These are phyloP conservation scores for Heterotilapia buettikoferi DNA, from an alignment of 2,113 vertebrate genomes.

Conservation along the genomic window DNA sequence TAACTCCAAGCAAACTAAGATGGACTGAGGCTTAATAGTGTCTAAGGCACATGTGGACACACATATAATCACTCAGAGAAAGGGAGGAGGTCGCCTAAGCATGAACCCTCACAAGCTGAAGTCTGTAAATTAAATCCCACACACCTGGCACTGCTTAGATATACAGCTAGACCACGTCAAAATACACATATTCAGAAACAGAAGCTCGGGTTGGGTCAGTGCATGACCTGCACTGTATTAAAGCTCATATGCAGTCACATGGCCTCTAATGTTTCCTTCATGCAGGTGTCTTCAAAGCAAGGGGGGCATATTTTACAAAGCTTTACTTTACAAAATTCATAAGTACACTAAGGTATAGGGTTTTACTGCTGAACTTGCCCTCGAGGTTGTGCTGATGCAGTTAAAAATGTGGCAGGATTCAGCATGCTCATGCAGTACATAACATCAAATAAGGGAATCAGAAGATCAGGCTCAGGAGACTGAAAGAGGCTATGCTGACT, in stretches of 20 bases:
- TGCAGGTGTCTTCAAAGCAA: constrained; percentile 14
- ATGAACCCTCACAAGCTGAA: not conserved
- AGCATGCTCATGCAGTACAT: constrained; percentile 2
- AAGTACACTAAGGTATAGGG: not conserved
- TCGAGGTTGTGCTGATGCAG: not conserved
- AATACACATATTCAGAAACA: constrained; percentile 10
- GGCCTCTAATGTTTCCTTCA: not conserved
- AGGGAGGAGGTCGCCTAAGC: not conserved
- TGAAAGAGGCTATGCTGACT: not conserved
- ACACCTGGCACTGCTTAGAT: constrained; percentile 26
- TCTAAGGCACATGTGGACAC: not conserved
- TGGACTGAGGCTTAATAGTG: constrained; percentile 1
- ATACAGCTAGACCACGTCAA: constrained; percentile 3
- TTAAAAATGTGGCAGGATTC: constrained; percentile 30
- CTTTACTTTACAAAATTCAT: not conserved
- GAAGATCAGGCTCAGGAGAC: not conserved
- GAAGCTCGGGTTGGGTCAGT: not conserved
- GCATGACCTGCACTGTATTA: not conserved
- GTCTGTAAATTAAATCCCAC: constrained; percentile 35
- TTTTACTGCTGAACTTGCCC: not conserved
- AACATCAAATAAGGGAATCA: not conserved
- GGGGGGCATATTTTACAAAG: not conserved
- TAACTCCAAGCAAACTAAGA: not conserved
- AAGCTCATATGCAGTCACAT: not conserved
- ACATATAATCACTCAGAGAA: not conserved